phyloP scores from a whole-genome alignment of 1,140 invertebrate species.

The Ips typographus region DNA sequence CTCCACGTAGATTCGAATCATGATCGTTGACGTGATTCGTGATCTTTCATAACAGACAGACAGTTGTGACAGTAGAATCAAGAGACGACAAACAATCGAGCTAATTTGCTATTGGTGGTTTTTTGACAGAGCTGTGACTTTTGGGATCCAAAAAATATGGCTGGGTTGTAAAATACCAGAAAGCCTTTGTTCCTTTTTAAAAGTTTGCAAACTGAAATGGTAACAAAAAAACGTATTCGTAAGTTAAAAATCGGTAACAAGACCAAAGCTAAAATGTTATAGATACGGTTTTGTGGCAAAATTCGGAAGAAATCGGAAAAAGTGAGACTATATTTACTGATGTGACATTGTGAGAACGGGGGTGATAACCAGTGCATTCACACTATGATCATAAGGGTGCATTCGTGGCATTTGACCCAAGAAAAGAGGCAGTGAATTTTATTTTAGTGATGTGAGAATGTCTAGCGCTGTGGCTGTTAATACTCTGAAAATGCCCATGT shows the following conservation, averaged over 20 bases:
- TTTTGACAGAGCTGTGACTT: neutral
- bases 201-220: constrained; percentile 33
- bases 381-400: constrained; percentile 23
- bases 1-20: too few species aligned
- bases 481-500: constrained; percentile 51
- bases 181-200: constrained; percentile 29
- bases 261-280: constrained; percentile 14
- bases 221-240: constrained; percentile 14
- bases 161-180: constrained; percentile 35
- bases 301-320: constrained; percentile 15
- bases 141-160: constrained; percentile 32
- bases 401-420: constrained; percentile 16
- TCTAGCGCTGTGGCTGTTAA: constrained; percentile 49
- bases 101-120: too few species aligned
- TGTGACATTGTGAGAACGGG: constrained; percentile 26
- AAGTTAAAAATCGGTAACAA: neutral
- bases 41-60: too few species aligned
- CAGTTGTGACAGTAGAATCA: too few species aligned
- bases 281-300: neutral
- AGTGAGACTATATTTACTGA: constrained; percentile 19
- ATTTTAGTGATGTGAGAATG: constrained; percentile 39
- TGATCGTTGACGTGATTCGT: too few species aligned
- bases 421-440: constrained; percentile 4
- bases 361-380: constrained; percentile 28
- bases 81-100: too few species aligned